Percentiles rank a stretch among this genome's conserved stretches.
phyloP scores from a whole-genome alignment of 2,888 invertebrate genomes.

The Volucella bombylans region DNA sequence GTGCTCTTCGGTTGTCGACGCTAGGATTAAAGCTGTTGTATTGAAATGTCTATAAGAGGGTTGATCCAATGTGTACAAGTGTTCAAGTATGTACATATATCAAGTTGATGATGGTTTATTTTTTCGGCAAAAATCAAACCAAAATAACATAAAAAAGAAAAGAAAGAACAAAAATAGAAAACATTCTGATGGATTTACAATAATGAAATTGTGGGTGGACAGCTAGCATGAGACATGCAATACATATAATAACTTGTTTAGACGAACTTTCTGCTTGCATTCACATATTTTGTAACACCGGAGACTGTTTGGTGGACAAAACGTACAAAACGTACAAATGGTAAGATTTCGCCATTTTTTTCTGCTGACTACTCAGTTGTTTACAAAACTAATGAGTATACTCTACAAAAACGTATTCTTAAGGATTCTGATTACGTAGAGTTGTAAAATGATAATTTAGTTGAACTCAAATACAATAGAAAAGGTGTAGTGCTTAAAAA shows the following conservation, averaged over 20 bases:
- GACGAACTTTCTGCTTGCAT: slow-evolving; percentile 42
- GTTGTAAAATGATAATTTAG: too few species aligned
- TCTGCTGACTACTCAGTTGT: too few species aligned
- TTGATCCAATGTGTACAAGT: slow-evolving; percentile 27
- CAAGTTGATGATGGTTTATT: slow-evolving; percentile 48
- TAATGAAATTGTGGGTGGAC: slow-evolving; percentile 33
- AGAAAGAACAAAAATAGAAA: slow-evolving; percentile 70
- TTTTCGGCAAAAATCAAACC: slow-evolving; percentile 56
- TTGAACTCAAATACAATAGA: too few species aligned
- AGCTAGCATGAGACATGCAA: slow-evolving; percentile 29
- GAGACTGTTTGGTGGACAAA: too few species aligned
- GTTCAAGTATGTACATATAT: background rate
- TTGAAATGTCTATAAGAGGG: slow-evolving; percentile 75
- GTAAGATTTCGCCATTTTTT: background rate
- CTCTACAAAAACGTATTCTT: too few species aligned
- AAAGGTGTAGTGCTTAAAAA: too few species aligned
- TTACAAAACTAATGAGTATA: too few species aligned
- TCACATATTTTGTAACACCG: background rate
- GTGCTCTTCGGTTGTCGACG: slow-evolving; percentile 68
- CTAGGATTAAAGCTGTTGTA: slow-evolving; percentile 51
- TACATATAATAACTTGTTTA: slow-evolving; percentile 1
- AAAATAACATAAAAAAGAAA: slow-evolving; percentile 71
- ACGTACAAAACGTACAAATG: background rate
- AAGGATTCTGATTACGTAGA: too few species aligned
- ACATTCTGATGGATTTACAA: slow-evolving; percentile 56